These are phyloP conservation scores for Sylvia atricapilla DNA, from an alignment of 2,113 vertebrate species.

Conservation along the genomic window DNA sequence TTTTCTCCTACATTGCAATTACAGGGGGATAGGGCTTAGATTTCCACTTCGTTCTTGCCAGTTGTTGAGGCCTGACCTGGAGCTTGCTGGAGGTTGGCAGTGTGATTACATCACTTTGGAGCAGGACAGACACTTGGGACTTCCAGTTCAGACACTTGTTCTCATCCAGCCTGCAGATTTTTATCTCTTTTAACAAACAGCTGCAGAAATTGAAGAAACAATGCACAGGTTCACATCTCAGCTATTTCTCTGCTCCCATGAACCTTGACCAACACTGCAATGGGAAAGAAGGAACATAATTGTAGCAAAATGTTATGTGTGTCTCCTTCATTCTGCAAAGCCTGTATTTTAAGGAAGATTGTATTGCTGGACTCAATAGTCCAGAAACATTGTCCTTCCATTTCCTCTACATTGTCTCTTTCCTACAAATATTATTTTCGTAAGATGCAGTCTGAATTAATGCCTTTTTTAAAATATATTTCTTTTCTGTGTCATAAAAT, in stretches of 20 bases:
- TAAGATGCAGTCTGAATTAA: neutral
- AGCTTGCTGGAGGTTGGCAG: neutral
- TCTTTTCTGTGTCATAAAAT: neutral
- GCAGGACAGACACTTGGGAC: neutral
- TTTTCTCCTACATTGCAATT: neutral
- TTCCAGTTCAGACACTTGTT: neutral
- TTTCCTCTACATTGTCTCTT: neutral
- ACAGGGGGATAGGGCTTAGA: neutral
- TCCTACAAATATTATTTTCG: neutral
- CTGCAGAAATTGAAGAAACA: neutral
- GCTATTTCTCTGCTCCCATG: neutral
- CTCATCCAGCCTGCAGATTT: neutral
- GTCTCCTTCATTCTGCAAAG: neutral
- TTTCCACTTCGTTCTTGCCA: neutral
- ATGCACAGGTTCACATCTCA: accelerated
- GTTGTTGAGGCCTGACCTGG: conserved; percentile 5
- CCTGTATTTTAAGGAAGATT: neutral
- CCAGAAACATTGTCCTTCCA: neutral
- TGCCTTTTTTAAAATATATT: neutral
- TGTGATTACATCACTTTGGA: neutral
- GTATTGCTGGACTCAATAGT: neutral
- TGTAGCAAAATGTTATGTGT: neutral
- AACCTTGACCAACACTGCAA: neutral
- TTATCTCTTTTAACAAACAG: conserved; percentile 19
- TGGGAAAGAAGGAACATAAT: neutral